Evolutionary conservation across 2,888 invertebrate species (phyloP).

Genomic region (Nomada fabriciana): DNA sequence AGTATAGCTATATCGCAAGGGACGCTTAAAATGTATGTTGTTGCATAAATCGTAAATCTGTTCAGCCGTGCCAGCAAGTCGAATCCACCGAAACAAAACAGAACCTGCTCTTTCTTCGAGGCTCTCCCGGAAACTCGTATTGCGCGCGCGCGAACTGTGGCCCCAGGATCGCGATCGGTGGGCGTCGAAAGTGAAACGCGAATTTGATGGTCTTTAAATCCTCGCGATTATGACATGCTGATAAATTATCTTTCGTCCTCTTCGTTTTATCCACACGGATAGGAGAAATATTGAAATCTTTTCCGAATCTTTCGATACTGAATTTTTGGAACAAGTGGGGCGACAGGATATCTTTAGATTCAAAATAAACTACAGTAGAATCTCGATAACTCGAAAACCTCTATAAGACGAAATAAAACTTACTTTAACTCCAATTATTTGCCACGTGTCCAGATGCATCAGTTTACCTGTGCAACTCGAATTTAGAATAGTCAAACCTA

Average conservation of each 20-base stretch:
- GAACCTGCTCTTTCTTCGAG: constrained; percentile 68
- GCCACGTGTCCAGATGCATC: too few relatives aligned
- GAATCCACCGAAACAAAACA: constrained; percentile 72
- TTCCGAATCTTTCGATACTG: too few relatives aligned
- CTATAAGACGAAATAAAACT: too few relatives aligned
- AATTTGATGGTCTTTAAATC: constrained; percentile 28
- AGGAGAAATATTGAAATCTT: neutral
- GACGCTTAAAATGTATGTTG: constrained; percentile 70
- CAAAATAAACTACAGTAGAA: too few relatives aligned
- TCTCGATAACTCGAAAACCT: too few relatives aligned
- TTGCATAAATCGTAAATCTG: constrained; percentile 75
- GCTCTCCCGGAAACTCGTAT: constrained; percentile 47
- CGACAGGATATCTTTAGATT: too few relatives aligned
- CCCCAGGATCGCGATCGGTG: constrained; percentile 53
- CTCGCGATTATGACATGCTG: constrained; percentile 4
- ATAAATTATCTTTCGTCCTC: neutral
- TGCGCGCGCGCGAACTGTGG: constrained; percentile 2
- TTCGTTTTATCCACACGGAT: neutral
- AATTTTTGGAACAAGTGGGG: too few relatives aligned
- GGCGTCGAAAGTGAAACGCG: constrained; percentile 70
- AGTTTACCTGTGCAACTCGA: too few relatives aligned
- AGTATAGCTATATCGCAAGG: constrained; percentile 62
- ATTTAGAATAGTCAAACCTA: too few relatives aligned
- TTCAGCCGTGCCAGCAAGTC: constrained; percentile 61
- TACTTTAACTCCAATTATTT: too few relatives aligned